Evolutionary conservation across 2,888 invertebrate genomes (phyloP).

Genomic region (Caenorhabditis sp.): DNA sequence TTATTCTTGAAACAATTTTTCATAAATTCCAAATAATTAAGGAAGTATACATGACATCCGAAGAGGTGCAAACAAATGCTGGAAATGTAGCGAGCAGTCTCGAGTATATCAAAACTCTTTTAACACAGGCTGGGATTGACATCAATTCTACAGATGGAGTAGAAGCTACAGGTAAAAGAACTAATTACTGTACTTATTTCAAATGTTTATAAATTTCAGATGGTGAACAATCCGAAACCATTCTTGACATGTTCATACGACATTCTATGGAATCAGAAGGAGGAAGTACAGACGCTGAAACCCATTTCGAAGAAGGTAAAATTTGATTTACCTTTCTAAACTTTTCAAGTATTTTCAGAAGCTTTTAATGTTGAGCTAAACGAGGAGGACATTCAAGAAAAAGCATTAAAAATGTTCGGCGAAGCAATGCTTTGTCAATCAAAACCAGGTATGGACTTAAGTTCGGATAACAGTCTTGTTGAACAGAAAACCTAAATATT

Average conservation of each 20-base stretch:
- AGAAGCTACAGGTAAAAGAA: neutral
- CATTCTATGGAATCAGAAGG: neutral
- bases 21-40: too few species aligned
- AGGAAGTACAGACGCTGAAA: neutral
- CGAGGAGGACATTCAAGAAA: conserved; percentile 1
- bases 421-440: conserved; percentile 15
- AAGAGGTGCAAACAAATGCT: neutral
- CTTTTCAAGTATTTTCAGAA: neutral
- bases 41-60: neutral
- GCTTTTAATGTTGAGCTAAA: neutral
- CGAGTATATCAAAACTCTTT: neutral
- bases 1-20: too few species aligned
- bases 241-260: neutral
- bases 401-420: conserved; percentile 23
- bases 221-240: neutral
- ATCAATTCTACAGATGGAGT: neutral
- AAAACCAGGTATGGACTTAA: neutral
- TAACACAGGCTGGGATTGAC: neutral
- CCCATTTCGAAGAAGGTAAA: neutral
- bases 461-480: too few species aligned
- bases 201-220: too few species aligned
- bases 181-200: too few species aligned
- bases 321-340: neutral
- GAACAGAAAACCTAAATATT: too few species aligned
- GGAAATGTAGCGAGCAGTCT: neutral